phyloP scores from a whole-genome alignment of 1,140 invertebrate species.

The Pollicipes pollicipes region DNA sequence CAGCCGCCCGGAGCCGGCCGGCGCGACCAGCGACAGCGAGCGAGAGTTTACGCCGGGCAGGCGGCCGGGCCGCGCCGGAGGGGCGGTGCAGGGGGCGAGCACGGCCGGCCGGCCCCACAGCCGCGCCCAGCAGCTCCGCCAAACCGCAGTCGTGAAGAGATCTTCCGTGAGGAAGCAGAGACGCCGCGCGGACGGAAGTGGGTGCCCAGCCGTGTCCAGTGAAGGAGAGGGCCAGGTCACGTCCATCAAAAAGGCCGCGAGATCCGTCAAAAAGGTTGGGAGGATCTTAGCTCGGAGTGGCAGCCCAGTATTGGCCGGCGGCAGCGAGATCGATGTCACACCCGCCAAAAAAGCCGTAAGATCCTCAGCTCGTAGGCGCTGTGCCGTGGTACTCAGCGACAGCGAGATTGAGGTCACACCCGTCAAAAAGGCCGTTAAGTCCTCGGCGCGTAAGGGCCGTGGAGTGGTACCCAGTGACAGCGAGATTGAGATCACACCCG shows the following conservation, averaged over 20 bases:
- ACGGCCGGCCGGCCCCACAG: too few species aligned
- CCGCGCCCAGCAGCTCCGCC: too few species aligned
- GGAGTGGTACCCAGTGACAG: background rate
- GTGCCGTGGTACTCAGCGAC: background rate
- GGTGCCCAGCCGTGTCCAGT: too few species aligned
- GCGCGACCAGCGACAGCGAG: background rate
- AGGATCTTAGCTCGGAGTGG: background rate
- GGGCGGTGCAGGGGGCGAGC: too few species aligned
- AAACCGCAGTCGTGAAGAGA: too few species aligned
- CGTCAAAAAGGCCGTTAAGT: background rate
- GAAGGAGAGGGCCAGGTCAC: background rate
- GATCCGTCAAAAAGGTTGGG: background rate
- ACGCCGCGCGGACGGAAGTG: too few species aligned
- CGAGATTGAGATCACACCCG: background rate
- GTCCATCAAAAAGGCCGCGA: too few species aligned
- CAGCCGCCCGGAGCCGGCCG: background rate
- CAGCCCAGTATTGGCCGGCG: too few species aligned
- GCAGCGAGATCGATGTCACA: background rate
- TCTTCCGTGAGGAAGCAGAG: too few species aligned
- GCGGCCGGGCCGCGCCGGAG: too few species aligned
- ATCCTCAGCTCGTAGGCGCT: background rate
- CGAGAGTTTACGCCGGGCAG: background rate
- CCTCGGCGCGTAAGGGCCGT: background rate
- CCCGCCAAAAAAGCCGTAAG: background rate
- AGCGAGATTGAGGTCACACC: background rate